Base-by-base conservation (phyloP, 2,888 invertebrate genomes). In the Caenorhabditis doughertyi region DNA sequence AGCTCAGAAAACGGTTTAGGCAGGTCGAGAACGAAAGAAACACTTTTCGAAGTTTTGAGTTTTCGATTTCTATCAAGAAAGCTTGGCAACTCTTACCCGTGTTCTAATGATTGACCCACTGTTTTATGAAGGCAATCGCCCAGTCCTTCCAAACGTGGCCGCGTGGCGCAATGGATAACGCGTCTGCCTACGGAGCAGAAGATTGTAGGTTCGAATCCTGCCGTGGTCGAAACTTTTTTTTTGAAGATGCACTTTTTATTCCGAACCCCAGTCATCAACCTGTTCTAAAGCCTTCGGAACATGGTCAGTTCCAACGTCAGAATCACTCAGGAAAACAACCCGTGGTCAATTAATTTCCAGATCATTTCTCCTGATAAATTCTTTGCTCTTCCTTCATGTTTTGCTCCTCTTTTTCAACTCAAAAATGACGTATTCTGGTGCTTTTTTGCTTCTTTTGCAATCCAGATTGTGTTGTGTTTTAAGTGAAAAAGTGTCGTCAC, bases 191-290 rank as follows among this genome's bases (percentile, higher is more conserved):
- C 91, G 91, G 89, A 92, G 89, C 91, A 89, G 91, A 91, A 92
- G 91, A 92, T 91, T 91, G 90, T 86, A 92, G 91, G 91, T 92
- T 91, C 91, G 91, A 91, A 88, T 90, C 90, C 91, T 91, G 90
- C 87, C 88, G 85, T 84, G 84, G 85, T 87, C 86, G 85, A 79
- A 79, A 83, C 67, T 65, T 72, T 77, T 71, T 47, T 18, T 32
- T 1, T 18, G n/a, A 42, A 16, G 25, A 44, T 55, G 68, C n/a
- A n/a, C n/a, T n/a, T n/a, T n/a, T n/a, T n/a, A n/a, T n/a, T n/a
- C n/a, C n/a, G n/a, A n/a, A n/a, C n/a, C n/a, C n/a, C n/a, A n/a
- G n/a, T n/a, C n/a, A n/a, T n/a, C n/a, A n/a, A 68, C 68, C 55
- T 39, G 55, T 39, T n/a, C 32, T 49, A 13, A 39, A 39, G 3